phyloP scores from a whole-genome alignment of 2,113 vertebrate species.

The Colossoma macropomum region DNA sequence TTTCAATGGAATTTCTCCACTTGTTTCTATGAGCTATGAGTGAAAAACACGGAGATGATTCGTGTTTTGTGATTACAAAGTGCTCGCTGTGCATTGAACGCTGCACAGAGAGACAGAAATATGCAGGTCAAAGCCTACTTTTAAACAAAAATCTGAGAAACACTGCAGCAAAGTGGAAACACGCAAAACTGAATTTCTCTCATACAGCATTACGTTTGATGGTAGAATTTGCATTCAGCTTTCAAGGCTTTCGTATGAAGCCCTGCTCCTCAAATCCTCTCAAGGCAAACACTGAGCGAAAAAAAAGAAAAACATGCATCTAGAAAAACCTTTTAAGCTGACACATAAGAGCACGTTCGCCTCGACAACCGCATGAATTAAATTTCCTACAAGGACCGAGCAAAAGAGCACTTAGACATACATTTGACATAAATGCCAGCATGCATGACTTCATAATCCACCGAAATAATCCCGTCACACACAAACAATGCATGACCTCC shows the following conservation, averaged over 20 bases:
- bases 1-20: too few relatives aligned
- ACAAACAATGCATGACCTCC: conserved; percentile 19
- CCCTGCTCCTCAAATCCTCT: neutral
- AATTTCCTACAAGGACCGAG: neutral
- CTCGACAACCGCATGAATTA: neutral
- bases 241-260: neutral
- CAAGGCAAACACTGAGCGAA: neutral
- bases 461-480: conserved; percentile 33
- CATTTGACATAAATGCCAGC: conserved; percentile 15
- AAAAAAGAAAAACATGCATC: neutral
- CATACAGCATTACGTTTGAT: neutral
- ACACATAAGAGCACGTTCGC: neutral
- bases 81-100: too few relatives aligned
- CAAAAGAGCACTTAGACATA: conserved; percentile 2
- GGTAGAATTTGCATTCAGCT: neutral
- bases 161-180: neutral
- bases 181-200: neutral
- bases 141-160: neutral
- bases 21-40: too few relatives aligned
- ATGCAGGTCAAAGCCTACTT: too few relatives aligned
- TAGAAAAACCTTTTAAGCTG: conserved; percentile 15
- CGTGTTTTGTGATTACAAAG: too few relatives aligned
- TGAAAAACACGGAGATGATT: too few relatives aligned
- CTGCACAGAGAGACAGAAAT: too few relatives aligned
- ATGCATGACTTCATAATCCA: conserved; percentile 37